phyloP scores from a whole-genome alignment of 1,140 invertebrate species.

The Papilio xuthus region DNA sequence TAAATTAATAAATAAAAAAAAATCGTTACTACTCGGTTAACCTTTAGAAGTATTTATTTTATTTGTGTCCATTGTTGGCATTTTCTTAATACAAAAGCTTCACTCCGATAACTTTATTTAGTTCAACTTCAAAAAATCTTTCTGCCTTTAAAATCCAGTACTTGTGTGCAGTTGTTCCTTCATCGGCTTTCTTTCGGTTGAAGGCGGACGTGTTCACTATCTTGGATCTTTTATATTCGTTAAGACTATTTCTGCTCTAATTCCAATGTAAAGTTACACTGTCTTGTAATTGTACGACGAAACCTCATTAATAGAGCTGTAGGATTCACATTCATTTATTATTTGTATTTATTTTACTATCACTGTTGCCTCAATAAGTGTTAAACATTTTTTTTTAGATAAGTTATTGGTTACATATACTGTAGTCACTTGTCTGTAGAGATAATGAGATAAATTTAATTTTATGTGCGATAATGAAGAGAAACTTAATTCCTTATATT shows the following conservation, averaged over 20 bases:
- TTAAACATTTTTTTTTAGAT: no score
- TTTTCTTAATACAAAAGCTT: not conserved
- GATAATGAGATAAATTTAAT: not conserved
- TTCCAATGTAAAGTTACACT: not conserved
- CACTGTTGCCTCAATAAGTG: no score
- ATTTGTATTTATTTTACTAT: no score
- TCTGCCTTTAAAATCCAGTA: no score
- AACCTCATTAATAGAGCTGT: not conserved
- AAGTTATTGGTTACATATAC: no score
- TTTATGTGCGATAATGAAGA: not conserved
- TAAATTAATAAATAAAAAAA: no score
- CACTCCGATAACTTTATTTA: no score
- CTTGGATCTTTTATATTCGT: slow-evolving; percentile 8
- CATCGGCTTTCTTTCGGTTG: not conserved
- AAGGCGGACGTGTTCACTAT: not conserved
- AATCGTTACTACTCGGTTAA: no score
- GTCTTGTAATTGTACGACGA: not conserved
- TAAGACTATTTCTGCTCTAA: slow-evolving; percentile 8
- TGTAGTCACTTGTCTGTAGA: not conserved
- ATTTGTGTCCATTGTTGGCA: not conserved
- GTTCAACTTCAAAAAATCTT: not conserved
- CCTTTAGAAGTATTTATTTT: no score
- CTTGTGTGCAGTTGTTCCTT: not conserved
- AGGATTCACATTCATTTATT: no score
- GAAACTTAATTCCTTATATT: slow-evolving; percentile 5